Base-by-base conservation (phyloP, 2,113 vertebrate genomes). In the Toxotes jaculatrix region DNA sequence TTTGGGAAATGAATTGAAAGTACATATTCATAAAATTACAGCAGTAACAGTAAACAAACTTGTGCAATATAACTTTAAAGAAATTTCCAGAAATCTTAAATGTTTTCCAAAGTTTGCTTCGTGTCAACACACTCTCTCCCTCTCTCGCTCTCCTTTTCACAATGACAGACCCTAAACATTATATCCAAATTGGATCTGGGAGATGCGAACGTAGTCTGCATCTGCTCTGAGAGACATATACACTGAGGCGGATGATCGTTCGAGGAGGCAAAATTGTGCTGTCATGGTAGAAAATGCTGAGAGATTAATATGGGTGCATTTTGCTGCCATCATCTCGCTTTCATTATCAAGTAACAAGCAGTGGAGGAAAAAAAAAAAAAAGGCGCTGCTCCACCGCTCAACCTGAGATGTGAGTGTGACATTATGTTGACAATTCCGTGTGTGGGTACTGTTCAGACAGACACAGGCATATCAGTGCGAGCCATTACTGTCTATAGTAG, bases 261-360 rank as follows among this genome's bases (percentile, higher is more conserved):
- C 38, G 79, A 74, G 78, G 68, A 85, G 83, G 72, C 76, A 53
- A 91, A 91, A 91, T 89, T 88, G 86, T 90, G 74, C 90, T 89
- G 87, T 91, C 89, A 89, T 86, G 84, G 85, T 91, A 70, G 87
- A 88, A 89, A 91, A 92, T 69, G 80, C 79, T 82, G 83, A 83
- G 88, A 89, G 77, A 91, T 93, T 94, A 91, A 88, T 66, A 73
- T 63, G 51, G 85, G 61, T 84, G 75, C 60, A 63, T 80, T 92
- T 91, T 77, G 72, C 85, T 89, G 80, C 83, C 86, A 88, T 93
- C 90, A 87, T 90, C 91, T 91, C 43, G 13, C 87, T 91, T 92
- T 90, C 82, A 92, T 93, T 94, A 88, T 92, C 89, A 79, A 84
- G 68, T 85, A 90, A 82, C 91, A 88, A 67, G 91, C 83, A 74